Conservation (phyloP, 2,888 invertebrate genomes). For the Raillietiella orientalis region DNA sequence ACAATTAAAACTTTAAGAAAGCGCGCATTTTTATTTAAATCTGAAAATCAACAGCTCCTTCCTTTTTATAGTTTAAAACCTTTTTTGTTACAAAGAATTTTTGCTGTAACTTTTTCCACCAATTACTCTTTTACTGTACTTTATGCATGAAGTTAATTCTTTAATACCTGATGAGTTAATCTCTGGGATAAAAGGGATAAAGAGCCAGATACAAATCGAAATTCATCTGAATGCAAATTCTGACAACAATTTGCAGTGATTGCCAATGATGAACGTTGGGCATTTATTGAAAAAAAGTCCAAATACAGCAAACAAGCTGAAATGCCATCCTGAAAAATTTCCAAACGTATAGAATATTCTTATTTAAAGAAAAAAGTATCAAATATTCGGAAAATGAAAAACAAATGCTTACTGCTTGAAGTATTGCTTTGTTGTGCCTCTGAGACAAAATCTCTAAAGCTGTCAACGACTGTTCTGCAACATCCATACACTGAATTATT, state of each 20-base stretch:
- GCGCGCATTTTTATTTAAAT: too few species aligned
- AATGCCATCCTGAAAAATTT: slow-evolving; percentile 49
- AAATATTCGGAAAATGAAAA: slow-evolving; percentile 1
- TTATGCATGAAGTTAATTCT: too few species aligned
- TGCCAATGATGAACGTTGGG: slow-evolving; percentile 79
- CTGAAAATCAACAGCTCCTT: too few species aligned
- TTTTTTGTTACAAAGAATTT: too few species aligned
- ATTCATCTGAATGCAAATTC: slow-evolving; percentile 72
- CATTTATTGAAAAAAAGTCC: slow-evolving; percentile 95
- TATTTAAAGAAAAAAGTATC: too few species aligned
- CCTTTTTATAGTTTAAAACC: too few species aligned
- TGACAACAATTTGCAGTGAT: slow-evolving; percentile 95
- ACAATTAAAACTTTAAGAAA: too few species aligned
- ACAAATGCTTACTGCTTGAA: slow-evolving; percentile 36
- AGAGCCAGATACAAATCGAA: slow-evolving; percentile 64
- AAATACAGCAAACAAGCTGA: slow-evolving; percentile 81
- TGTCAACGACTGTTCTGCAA: slow-evolving; percentile 90
- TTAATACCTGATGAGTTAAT: slow-evolving; percentile 19
- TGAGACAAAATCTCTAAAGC: slow-evolving; percentile 89
- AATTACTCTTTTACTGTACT: too few species aligned
- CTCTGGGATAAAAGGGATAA: slow-evolving; percentile 43
- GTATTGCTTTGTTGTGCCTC: slow-evolving; percentile 78
- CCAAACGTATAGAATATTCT: slow-evolving; percentile 3
- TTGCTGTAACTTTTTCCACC: too few species aligned
- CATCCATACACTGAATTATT: slow-evolving; percentile 97